phyloP scores from a whole-genome alignment of 1,140 invertebrate genomes.

The Neotoxoptera formosana region DNA sequence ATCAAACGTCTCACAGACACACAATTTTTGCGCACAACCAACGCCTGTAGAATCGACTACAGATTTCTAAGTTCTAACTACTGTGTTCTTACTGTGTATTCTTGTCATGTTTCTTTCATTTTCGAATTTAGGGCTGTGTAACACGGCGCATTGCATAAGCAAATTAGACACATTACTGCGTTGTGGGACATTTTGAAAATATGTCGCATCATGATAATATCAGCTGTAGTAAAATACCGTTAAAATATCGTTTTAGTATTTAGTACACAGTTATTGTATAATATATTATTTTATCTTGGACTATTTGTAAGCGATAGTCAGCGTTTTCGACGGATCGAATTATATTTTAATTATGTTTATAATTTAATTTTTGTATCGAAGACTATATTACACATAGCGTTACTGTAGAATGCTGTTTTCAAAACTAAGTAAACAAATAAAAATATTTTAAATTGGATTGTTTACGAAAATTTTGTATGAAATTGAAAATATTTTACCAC shows the following conservation, averaged over 20 bases:
- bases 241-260: no score
- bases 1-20: neutral
- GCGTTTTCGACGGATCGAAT: neutral
- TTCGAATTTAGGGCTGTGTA: neutral
- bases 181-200: neutral
- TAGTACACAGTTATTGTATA: no score
- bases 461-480: neutral
- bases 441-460: neutral
- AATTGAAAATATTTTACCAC: neutral
- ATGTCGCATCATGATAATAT: neutral
- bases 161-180: neutral
- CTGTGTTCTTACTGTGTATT: neutral
- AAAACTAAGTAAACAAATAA: constrained; percentile 1
- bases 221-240: neutral
- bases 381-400: no score
- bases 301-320: neutral
- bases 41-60: neutral
- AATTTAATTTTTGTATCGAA: neutral
- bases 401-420: neutral
- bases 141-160: neutral
- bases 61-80: neutral
- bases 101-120: neutral
- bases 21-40: neutral
- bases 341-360: neutral
- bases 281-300: neutral